Evolutionary conservation across 2,797 vertebrate species (phyloP).

Genomic region (Gadopsis bispinosus): DNA sequence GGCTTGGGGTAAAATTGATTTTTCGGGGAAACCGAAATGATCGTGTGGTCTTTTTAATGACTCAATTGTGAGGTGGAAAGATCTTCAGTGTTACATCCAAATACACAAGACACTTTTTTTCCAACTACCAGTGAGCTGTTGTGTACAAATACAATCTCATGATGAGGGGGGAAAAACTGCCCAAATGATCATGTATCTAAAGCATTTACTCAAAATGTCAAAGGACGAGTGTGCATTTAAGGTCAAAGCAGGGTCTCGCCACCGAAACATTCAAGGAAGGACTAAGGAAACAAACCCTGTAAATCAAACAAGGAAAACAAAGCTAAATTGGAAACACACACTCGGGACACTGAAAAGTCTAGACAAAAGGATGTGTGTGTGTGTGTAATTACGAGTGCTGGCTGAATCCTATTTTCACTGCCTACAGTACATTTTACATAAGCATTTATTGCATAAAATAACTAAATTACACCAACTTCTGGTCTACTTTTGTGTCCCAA

Average conservation of each 20-base stretch:
- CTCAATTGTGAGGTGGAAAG: constrained; percentile 81
- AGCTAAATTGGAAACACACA: constrained; percentile 71
- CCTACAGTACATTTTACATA: constrained; percentile 73
- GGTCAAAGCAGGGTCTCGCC: constrained; percentile 66
- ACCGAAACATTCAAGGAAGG: constrained; percentile 49
- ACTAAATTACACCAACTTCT: constrained; percentile 75
- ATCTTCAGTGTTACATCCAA: constrained; percentile 73
- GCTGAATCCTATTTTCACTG: constrained; percentile 72
- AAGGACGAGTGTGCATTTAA: constrained; percentile 69
- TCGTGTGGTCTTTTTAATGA: constrained; percentile 81
- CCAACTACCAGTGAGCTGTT: constrained; percentile 67
- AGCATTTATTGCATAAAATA: constrained; percentile 77
- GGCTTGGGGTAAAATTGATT: constrained; percentile 73
- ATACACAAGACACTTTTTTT: constrained; percentile 57
- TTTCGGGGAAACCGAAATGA: constrained; percentile 81
- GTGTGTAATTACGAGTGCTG: constrained; percentile 63
- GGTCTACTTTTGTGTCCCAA: constrained; percentile 67
- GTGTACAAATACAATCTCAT: constrained; percentile 70
- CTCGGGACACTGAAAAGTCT: constrained; percentile 65
- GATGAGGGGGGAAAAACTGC: constrained; percentile 18
- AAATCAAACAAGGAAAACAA: constrained; percentile 72
- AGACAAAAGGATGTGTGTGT: constrained; percentile 75
- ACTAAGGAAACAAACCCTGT: constrained; percentile 61
- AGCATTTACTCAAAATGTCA: constrained; percentile 65
- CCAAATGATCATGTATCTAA: constrained; percentile 56